Evolutionary conservation across 1,140 invertebrate species (phyloP).

Genomic region (Chironomus tepperi): DNA sequence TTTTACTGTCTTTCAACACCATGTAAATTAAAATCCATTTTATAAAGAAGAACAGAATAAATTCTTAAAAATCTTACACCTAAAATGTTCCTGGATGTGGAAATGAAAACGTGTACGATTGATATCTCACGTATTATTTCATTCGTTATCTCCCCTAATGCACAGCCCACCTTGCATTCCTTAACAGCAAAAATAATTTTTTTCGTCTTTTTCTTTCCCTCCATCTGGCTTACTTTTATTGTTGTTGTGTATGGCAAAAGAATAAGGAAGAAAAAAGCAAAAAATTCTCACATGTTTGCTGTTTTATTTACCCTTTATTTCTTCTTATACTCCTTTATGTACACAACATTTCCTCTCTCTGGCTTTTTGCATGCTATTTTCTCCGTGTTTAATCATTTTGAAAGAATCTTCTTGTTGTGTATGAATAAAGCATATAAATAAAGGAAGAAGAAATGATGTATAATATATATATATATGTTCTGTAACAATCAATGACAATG

Average conservation of each 20-base stretch:
- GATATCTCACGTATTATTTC: conserved; percentile 6
- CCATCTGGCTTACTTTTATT: neutral
- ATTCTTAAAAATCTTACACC: no score
- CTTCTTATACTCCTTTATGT: neutral
- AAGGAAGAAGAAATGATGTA: neutral
- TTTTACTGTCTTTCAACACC: no score
- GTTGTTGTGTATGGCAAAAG: neutral
- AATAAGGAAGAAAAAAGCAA: neutral
- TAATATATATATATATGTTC: neutral
- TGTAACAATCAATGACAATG: neutral
- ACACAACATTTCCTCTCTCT: no score
- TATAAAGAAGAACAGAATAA: no score
- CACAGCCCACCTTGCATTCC: neutral
- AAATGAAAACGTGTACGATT: neutral
- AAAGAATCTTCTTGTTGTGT: neutral
- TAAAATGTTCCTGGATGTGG: neutral
- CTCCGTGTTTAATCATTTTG: neutral
- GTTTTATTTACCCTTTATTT: neutral
- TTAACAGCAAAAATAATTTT: neutral
- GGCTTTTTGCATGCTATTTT: neutral
- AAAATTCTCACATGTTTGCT: neutral
- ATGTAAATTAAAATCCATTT: no score
- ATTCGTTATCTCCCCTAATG: neutral
- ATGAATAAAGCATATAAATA: neutral
- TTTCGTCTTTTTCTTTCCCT: neutral